Evolutionary conservation across 2,797 vertebrate genomes (phyloP).

Genomic region (Anguilla anguilla): DNA sequence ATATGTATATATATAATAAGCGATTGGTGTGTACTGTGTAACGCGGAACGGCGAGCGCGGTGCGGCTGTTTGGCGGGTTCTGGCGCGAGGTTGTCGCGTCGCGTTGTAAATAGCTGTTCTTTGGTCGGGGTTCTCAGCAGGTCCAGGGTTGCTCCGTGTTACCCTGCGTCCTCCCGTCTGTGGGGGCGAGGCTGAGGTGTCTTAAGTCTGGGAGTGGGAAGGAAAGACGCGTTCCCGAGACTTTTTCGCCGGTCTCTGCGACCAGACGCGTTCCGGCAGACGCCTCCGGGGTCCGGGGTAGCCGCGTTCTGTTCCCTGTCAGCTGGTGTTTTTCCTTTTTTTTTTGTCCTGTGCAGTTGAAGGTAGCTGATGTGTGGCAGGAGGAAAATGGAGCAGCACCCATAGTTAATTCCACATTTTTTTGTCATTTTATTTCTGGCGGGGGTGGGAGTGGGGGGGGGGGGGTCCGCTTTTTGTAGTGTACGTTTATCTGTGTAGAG

Average conservation of each 20-base stretch:
- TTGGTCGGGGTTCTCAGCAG: not conserved
- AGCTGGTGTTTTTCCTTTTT: not conserved
- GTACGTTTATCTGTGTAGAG: constrained; percentile 13
- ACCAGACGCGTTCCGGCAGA: not conserved
- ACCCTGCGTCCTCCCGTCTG: constrained; percentile 84
- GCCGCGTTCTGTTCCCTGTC: not conserved
- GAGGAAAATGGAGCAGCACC: constrained; percentile 7
- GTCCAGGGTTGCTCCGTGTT: constrained; percentile 77
- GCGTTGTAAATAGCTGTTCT: constrained; percentile 13
- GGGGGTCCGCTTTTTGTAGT: constrained; percentile 7
- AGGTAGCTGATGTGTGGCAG: not conserved
- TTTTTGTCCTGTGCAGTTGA: not conserved
- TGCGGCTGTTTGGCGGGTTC: constrained; percentile 5
- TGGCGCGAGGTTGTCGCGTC: constrained; percentile 3
- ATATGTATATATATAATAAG: constrained; percentile 51
- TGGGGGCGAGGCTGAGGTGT: constrained; percentile 65
- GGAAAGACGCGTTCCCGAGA: not conserved
- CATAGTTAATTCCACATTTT: not conserved
- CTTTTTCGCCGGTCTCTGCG: not conserved
- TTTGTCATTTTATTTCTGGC: not conserved
- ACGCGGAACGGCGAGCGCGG: constrained; percentile 43
- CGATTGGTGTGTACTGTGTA: constrained; percentile 46
- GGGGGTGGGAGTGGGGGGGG: not conserved
- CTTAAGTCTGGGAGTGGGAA: constrained; percentile 64
- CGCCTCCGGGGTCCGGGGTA: not conserved